Percentiles rank a stretch among this genome's conserved stretches.
phyloP scores from a whole-genome alignment of 2,113 vertebrate genomes.

The Malurus melanocephalus region DNA sequence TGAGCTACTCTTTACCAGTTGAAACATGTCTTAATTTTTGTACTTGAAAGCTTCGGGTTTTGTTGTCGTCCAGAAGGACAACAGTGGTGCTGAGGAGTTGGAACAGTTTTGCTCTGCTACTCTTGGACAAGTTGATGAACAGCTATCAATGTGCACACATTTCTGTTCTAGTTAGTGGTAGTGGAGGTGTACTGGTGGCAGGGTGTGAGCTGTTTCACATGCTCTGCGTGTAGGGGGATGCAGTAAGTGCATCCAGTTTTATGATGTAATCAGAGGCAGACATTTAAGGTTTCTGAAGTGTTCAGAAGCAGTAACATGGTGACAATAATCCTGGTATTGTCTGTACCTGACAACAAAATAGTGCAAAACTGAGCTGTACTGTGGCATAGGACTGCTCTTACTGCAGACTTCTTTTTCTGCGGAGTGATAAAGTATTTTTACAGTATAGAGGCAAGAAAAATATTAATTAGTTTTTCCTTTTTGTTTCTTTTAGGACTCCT shows the following conservation, averaged over 20 bases:
- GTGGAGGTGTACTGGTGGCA: neutral
- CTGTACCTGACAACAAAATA: neutral
- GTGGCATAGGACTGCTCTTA: neutral
- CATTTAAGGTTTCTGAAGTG: neutral
- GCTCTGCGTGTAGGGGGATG: neutral
- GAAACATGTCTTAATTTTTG: neutral
- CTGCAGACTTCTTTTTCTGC: neutral
- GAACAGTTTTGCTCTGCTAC: neutral
- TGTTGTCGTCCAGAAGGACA: neutral
- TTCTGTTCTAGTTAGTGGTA: neutral
- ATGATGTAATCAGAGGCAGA: neutral
- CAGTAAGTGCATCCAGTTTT: neutral
- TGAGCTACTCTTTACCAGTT: neutral
- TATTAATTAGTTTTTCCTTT: constrained; percentile 20
- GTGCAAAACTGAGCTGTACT: neutral
- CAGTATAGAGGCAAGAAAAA: neutral
- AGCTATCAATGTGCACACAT: neutral
- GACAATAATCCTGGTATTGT: neutral
- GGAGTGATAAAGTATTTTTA: neutral
- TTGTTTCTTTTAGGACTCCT: constrained; percentile 79
- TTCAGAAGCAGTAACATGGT: neutral
- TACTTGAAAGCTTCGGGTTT: neutral
- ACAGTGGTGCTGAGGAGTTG: neutral
- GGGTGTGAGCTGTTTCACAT: neutral
- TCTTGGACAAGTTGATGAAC: neutral